Base-by-base conservation (phyloP, 2,888 invertebrate genomes). In the Micropterix aruncella region DNA sequence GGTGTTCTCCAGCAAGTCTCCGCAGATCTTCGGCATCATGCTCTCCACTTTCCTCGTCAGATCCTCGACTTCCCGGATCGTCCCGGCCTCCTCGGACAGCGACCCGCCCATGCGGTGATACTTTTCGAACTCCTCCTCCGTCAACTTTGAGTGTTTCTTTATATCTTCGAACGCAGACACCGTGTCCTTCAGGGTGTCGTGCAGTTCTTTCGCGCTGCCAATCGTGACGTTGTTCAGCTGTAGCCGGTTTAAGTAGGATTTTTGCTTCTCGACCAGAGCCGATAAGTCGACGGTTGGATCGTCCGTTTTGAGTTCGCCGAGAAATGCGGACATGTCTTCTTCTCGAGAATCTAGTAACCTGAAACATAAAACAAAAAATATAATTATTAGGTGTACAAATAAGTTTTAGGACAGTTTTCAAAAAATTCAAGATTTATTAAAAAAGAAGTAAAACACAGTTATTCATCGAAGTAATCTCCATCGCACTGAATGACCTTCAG, bases 181-280 rank as follows among this genome's bases (percentile, higher is more conserved):
- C 1, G 69, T 65, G 38, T 70, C 67, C 1, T 60, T 62, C 0
- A 71, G 65, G 0, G 68, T 66, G 1, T 69, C 65, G 1, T 69
- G 41, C 0, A 71, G 48, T 44, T 69, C 63, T 39, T 61, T 57
- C 43, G 67, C 67, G 0, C 69, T 68, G 1, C 70, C 70, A 41
- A 70, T 63, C 19, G 69, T 65, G 0, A 70, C 56, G 7, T 67
- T 65, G 44, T 61, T 64, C 0, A 62, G 59, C 18, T 62, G 56
- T 1, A 70, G 51, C 42, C 57, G 62, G 48, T 70, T 60, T 0
- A 70, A 52, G 38, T 54, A 58, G 0, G 54, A 52, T 46, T 65
- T 58, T 49, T 66, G 64, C 0, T 59, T 56, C 0, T 45, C 37
- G 0, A 54, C 53, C 0, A 70, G 49, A 2, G 62, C 52, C 7